Percentiles rank a stretch among this genome's conserved stretches.
These are phyloP conservation scores for Lerista edwardsae DNA, from an alignment of 2,797 vertebrate genomes.

Conservation along the genomic window DNA sequence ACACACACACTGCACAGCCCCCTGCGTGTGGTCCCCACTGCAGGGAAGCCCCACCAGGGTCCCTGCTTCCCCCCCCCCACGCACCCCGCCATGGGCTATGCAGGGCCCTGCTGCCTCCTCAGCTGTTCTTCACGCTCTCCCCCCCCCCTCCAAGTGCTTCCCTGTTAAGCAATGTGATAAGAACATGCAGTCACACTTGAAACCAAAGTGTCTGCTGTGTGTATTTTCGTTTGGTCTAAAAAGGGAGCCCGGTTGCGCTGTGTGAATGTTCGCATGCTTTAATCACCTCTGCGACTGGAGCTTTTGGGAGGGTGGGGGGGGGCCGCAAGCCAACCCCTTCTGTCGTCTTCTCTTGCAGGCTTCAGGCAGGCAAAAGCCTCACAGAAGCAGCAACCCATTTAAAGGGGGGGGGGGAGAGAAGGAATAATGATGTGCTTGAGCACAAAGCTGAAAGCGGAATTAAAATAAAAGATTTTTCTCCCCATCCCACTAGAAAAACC, in stretches of 20 bases:
- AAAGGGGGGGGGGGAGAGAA: not conserved
- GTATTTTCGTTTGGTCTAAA: constrained; percentile 42
- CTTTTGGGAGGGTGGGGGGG: not conserved
- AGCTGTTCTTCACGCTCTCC: constrained; percentile 25
- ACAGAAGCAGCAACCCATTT: not conserved
- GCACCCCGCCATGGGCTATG: not conserved
- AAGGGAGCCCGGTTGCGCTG: constrained; percentile 16
- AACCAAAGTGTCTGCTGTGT: not conserved
- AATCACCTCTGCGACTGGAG: not conserved
- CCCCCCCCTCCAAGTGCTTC: constrained; percentile 8
- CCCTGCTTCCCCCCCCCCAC: not conserved
- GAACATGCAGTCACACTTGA: constrained; percentile 33
- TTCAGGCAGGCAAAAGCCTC: not conserved
- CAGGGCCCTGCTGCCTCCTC: constrained; percentile 26
- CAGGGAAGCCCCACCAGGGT: not conserved
- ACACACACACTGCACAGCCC: not conserved
- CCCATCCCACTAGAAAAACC: no score
- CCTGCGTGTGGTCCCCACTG: constrained; percentile 1
- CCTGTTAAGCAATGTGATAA: constrained; percentile 39
- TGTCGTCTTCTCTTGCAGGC: not conserved
- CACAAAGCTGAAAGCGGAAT: no score
- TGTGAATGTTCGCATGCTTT: constrained; percentile 13
- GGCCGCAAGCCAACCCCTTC: rapidly evolving
- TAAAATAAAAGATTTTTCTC: not conserved
- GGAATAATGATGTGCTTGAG: not conserved